Percentiles rank a stretch among this genome's conserved stretches.
These are phyloP conservation scores for Sarotherodon lohbergeri DNA, from an alignment of 2,113 vertebrate genomes.

Conservation along the genomic window DNA sequence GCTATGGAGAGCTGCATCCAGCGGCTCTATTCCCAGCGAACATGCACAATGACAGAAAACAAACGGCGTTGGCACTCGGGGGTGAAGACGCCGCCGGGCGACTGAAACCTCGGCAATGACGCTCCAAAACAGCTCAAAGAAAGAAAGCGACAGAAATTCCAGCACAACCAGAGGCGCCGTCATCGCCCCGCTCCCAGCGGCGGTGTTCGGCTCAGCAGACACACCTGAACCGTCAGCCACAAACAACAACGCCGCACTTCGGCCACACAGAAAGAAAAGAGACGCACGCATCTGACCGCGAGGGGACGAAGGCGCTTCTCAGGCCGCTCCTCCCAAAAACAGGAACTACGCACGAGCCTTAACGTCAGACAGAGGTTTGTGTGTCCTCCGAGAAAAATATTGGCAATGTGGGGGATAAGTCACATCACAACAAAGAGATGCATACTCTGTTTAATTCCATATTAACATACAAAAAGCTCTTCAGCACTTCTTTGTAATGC, in stretches of 20 bases:
- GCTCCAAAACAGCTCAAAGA: background rate
- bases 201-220: background rate
- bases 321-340: background rate
- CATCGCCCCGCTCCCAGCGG: slow-evolving; percentile 18
- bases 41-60: background rate
- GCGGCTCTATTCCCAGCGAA: background rate
- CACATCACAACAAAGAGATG: slow-evolving; percentile 62
- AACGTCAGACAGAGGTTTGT: slow-evolving; percentile 20
- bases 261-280: slow-evolving; percentile 18
- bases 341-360: background rate
- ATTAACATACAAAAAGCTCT: slow-evolving; percentile 63
- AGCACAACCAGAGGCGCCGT: slow-evolving; percentile 32
- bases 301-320: background rate
- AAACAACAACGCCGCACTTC: background rate
- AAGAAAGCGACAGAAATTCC: background rate
- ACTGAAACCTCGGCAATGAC: background rate
- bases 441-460: slow-evolving; percentile 63
- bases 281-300: background rate
- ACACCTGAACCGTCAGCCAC: background rate
- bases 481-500: slow-evolving; percentile 58
- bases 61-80: background rate
- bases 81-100: background rate
- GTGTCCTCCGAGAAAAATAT: slow-evolving; percentile 61
- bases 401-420: slow-evolving; percentile 67
- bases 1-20: background rate